Conservation (phyloP, 2,797 vertebrate species). For the Eulemur rubriventer region DNA sequence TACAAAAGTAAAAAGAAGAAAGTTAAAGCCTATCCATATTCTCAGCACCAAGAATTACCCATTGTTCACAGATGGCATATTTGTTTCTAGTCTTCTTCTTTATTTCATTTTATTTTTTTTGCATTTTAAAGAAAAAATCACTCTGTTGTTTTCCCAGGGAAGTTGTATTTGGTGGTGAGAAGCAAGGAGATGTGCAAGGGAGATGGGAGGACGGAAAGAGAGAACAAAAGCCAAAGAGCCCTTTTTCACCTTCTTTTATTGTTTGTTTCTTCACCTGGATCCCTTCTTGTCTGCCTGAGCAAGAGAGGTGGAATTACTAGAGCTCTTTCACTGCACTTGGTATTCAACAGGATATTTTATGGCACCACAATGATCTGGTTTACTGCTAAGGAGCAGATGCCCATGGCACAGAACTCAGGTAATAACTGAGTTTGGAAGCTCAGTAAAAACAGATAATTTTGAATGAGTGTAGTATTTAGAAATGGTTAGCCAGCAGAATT, state of each 20-base stretch:
- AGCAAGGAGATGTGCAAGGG: not conserved
- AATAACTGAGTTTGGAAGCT: constrained; percentile 18
- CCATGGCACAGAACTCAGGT: not conserved
- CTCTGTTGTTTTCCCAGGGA: not conserved
- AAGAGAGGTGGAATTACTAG: not conserved
- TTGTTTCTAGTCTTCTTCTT: not conserved
- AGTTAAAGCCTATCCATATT: not conserved
- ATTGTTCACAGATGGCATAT: constrained; percentile 20
- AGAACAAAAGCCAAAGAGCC: not conserved
- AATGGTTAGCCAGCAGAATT: not conserved
- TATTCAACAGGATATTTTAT: constrained; percentile 21
- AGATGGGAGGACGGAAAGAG: not conserved
- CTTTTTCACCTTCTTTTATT: not conserved
- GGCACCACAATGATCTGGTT: not conserved
- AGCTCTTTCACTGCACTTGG: not conserved
- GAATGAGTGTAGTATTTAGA: constrained; percentile 12
- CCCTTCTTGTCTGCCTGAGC: not conserved
- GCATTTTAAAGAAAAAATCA: constrained; percentile 52
- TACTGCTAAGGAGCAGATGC: constrained; percentile 51
- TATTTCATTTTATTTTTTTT: not conserved
- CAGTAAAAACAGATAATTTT: constrained; percentile 44
- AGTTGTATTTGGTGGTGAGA: constrained; percentile 24
- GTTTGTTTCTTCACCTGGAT: not conserved
- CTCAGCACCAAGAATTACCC: constrained; percentile 1
- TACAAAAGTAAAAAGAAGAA: not conserved